Evolutionary conservation across 2,797 vertebrate genomes (phyloP).

Genomic region (Gobio occitaniae): DNA sequence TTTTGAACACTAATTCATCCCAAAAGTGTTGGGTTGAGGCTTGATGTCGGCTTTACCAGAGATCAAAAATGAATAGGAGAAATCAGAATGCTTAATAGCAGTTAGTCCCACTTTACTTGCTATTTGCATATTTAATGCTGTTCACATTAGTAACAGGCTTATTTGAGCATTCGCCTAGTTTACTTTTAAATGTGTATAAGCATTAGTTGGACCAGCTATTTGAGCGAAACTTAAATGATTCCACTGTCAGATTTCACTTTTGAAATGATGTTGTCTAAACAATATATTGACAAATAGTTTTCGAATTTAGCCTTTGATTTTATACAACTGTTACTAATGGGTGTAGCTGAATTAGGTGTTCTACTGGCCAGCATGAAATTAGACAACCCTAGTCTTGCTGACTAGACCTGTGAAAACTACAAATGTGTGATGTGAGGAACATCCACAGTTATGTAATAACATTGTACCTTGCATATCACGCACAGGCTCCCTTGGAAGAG

Average conservation of each 20-base stretch:
- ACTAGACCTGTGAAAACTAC: not conserved
- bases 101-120: not conserved
- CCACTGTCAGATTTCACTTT: not conserved
- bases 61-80: not conserved
- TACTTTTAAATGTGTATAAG: not conserved
- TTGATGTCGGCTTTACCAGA: not conserved
- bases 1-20: not conserved
- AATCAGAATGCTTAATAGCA: not conserved
- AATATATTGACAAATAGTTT: not conserved
- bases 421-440: not conserved
- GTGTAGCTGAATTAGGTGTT: not conserved
- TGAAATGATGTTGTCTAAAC: not conserved
- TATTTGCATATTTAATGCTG: not conserved
- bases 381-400: not conserved
- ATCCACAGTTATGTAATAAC: not conserved
- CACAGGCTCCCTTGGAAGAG: conserved; percentile 81
- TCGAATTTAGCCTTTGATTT: not conserved
- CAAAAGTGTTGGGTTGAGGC: not conserved
- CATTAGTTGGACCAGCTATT: not conserved
- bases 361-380: not conserved
- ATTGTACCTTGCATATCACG: conserved; percentile 72
- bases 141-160: not conserved
- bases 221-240: not conserved
- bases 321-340: not conserved
- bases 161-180: not conserved